A percentile compares a stretch with the other conserved stretches of the same genome.
These are phyloP conservation scores for Cancer borealis DNA, from an alignment of 2,888 invertebrate genomes.

Conservation along the genomic window DNA sequence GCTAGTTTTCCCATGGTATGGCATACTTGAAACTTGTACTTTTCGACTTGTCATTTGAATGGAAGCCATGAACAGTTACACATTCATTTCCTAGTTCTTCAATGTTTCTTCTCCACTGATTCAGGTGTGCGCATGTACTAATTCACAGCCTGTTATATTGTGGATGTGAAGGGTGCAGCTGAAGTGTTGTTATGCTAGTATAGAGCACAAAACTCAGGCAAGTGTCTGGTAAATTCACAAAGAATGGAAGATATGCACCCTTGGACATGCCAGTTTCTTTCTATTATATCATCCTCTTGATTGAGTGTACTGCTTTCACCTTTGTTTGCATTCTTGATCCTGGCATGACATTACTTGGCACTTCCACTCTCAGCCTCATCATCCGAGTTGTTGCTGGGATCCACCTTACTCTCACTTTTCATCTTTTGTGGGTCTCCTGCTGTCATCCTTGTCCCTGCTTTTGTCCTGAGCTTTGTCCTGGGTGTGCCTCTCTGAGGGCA, in stretches of 20 bases:
- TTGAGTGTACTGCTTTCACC: background rate
- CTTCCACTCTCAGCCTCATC: slow-evolving; percentile 32
- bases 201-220: background rate
- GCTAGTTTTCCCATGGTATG: background rate
- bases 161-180: background rate
- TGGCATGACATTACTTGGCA: slow-evolving; percentile 16
- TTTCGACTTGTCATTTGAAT: background rate
- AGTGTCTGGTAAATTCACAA: background rate
- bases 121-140: background rate
- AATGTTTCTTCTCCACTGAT: background rate
- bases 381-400: background rate
- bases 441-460: slow-evolving; percentile 58
- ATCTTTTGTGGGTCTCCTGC: slow-evolving; percentile 63
- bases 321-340: background rate
- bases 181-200: background rate
- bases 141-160: background rate
- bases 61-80: background rate
- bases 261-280: background rate
- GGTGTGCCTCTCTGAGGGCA: slow-evolving; percentile 68
- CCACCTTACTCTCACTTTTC: slow-evolving; percentile 60
- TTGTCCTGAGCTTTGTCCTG: slow-evolving; percentile 69
- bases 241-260: background rate
- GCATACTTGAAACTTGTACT: background rate
- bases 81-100: background rate
- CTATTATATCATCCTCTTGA: background rate